Evolutionary conservation across 2,113 vertebrate genomes (phyloP).

Genomic region (Urocynchramus pylzowi): DNA sequence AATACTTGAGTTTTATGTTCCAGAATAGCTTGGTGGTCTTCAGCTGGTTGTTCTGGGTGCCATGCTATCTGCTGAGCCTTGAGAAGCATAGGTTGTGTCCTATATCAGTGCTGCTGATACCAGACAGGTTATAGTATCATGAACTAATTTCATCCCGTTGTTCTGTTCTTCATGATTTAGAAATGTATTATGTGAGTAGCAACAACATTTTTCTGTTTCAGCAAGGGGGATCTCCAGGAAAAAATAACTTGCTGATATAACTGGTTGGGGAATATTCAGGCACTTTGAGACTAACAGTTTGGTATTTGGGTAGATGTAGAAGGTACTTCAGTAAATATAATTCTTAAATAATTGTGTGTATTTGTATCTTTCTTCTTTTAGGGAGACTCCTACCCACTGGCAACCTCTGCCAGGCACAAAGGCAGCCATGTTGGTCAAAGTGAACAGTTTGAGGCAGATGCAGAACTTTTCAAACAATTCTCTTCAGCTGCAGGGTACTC

Average conservation of each 20-base stretch:
- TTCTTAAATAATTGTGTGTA: background rate
- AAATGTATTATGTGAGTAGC: background rate
- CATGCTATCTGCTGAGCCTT: background rate
- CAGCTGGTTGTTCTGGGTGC: background rate
- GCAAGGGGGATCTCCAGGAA: background rate
- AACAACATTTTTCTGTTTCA: background rate
- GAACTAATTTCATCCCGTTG: background rate
- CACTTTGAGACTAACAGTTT: background rate
- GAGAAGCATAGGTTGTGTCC: background rate
- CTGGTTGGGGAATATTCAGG: background rate
- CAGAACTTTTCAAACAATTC: conserved; percentile 53
- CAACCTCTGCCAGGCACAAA: conserved; percentile 84
- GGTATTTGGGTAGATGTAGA: background rate
- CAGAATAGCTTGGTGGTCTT: background rate
- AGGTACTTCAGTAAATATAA: background rate
- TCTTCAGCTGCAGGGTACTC: conserved; percentile 47
- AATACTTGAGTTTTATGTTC: background rate
- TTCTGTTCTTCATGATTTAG: background rate
- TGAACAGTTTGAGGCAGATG: conserved; percentile 77
- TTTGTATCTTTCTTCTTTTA: conserved; percentile 46
- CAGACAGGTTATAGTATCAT: background rate
- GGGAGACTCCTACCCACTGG: conserved; percentile 78
- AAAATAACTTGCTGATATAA: background rate
- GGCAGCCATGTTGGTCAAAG: conserved; percentile 88
- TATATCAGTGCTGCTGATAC: background rate